phyloP scores from a whole-genome alignment of 2,113 vertebrate genomes.

The Chascanopsetta lugubris region DNA sequence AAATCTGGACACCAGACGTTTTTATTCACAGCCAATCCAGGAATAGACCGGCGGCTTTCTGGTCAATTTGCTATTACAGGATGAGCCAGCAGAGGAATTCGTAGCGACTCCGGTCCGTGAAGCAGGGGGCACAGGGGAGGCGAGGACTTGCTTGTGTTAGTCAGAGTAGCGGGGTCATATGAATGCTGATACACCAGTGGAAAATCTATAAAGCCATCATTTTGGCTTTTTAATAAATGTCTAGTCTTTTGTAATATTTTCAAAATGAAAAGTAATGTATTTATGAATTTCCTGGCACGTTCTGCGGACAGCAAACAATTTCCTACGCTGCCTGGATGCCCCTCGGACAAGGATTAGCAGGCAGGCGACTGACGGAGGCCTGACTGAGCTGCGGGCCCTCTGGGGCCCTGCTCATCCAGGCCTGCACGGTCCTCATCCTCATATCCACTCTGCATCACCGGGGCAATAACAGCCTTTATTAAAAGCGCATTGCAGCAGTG shows the following conservation, averaged over 20 bases:
- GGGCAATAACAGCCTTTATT: constrained; percentile 83
- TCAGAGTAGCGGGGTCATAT: constrained; percentile 57
- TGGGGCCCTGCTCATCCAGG: constrained; percentile 74
- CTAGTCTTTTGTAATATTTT: constrained; percentile 79
- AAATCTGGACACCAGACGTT: constrained; percentile 63
- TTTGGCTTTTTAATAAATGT: constrained; percentile 82
- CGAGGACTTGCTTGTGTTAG: constrained; percentile 68
- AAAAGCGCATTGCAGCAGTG: constrained; percentile 79
- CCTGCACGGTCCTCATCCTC: constrained; percentile 69
- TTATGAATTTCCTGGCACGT: constrained; percentile 81
- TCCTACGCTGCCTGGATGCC: constrained; percentile 80
- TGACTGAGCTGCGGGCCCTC: constrained; percentile 71
- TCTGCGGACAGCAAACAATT: constrained; percentile 81
- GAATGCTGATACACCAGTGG: constrained; percentile 66
- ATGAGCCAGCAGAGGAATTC: constrained; percentile 73
- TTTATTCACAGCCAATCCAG: constrained; percentile 65
- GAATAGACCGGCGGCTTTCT: constrained; percentile 74
- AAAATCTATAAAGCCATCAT: constrained; percentile 82
- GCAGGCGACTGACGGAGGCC: constrained; percentile 78
- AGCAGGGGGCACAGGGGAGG: constrained; percentile 55
- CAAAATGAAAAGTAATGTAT: constrained; percentile 83
- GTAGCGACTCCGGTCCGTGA: constrained; percentile 63
- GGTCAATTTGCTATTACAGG: constrained; percentile 72
- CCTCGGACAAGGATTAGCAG: constrained; percentile 82
- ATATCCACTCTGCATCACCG: constrained; percentile 76